These are phyloP conservation scores for Plectropomus leopardus DNA, from an alignment of 2,113 vertebrate genomes.

Conservation along the genomic window DNA sequence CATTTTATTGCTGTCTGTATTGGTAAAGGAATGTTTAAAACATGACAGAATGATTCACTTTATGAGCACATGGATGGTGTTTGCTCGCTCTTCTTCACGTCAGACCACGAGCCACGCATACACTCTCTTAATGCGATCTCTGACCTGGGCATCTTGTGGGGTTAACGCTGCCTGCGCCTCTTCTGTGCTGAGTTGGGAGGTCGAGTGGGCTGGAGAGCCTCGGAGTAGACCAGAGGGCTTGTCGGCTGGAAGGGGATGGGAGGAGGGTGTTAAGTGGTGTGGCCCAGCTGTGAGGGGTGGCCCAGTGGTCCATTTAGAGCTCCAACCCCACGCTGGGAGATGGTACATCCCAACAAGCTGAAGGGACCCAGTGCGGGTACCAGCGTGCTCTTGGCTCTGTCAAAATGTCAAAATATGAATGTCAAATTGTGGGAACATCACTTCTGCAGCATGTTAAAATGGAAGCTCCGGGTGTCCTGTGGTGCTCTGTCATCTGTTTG, in stretches of 20 bases:
- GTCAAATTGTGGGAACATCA: conserved; percentile 62
- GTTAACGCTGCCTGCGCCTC: conserved; percentile 60
- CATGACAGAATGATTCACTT: conserved; percentile 36
- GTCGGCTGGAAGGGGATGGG: conserved; percentile 54
- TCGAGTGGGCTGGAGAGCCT: conserved; percentile 80
- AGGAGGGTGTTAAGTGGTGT: conserved; percentile 79
- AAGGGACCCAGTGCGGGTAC: conserved; percentile 39
- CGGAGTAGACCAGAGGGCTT: conserved; percentile 52
- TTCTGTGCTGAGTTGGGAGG: conserved; percentile 72
- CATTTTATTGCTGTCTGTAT: not conserved
- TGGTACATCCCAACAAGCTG: conserved; percentile 64
- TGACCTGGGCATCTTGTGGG: conserved; percentile 75
- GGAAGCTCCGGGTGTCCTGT: conserved; percentile 53
- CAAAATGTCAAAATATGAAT: conserved; percentile 68
- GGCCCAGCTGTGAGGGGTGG: conserved; percentile 78
- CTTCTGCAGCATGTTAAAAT: conserved; percentile 57
- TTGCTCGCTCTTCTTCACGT: conserved; percentile 31
- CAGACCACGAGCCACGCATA: conserved; percentile 49
- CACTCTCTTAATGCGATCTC: conserved; percentile 68
- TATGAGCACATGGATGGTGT: conserved; percentile 34
- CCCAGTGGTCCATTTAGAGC: conserved; percentile 81
- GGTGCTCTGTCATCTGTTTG: conserved; percentile 47
- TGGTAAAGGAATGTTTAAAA: conserved; percentile 26
- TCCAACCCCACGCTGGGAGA: conserved; percentile 63
- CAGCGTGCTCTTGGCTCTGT: conserved; percentile 38